phyloP scores from a whole-genome alignment of 2,888 invertebrate genomes.

The Bimastos eiseni region DNA sequence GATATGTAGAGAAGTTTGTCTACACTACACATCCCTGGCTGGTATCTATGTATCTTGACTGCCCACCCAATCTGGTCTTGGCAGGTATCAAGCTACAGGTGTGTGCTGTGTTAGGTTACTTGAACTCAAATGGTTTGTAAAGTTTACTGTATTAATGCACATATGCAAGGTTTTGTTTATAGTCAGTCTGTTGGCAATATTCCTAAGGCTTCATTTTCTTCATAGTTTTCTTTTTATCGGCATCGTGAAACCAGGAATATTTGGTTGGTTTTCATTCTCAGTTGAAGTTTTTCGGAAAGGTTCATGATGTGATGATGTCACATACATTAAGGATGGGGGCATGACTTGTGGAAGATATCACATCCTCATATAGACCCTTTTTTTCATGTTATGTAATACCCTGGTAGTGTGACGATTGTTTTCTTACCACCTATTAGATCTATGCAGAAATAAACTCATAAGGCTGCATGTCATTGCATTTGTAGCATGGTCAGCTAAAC shows the following conservation, averaged over 20 bases:
- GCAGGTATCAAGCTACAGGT: slow-evolving; percentile 51
- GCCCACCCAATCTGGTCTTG: slow-evolving; percentile 52
- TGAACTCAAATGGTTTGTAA: slow-evolving; percentile 17
- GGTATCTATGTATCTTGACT: slow-evolving; percentile 53
- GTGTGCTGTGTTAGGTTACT: slow-evolving; percentile 10
- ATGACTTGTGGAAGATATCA: not conserved
- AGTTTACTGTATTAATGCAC: not conserved
- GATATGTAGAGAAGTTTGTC: slow-evolving; percentile 50
- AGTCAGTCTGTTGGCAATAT: not conserved
- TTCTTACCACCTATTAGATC: no score
- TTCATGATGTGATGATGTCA: not conserved
- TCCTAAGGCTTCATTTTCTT: not conserved
- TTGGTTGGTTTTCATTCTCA: not conserved
- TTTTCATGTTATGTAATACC: not conserved
- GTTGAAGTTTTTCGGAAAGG: not conserved
- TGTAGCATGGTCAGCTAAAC: not conserved
- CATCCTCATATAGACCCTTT: not conserved
- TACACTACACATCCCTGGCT: slow-evolving; percentile 60
- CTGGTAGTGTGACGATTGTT: not conserved
- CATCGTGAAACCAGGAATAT: not conserved
- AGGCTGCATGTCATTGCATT: not conserved
- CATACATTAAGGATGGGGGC: not conserved
- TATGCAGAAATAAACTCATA: not conserved
- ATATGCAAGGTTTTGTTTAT: not conserved
- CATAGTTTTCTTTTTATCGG: not conserved